Base-by-base conservation (phyloP, 2,888 invertebrate species). In the Calameuta filiformis region DNA sequence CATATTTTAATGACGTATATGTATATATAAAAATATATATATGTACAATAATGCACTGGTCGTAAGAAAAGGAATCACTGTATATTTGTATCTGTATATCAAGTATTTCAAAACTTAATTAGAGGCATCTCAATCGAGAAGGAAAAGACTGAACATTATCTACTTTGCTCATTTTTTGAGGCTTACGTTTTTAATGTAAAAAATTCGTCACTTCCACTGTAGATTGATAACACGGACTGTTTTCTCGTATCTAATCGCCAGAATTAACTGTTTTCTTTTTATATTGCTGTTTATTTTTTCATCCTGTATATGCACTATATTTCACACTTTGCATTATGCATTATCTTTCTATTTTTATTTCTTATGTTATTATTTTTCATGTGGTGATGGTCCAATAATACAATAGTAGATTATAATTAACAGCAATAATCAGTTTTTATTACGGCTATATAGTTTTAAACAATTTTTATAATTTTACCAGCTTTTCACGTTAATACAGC, bases 311-410 rank as follows among this genome's bases (percentile, higher is more conserved):
- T 35, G 12, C 35, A 30, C 35, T 30, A 76, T 77, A 73, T 35
- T 76, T 34, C 68, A 40, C 30, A 81, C 81, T 81, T 78, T 34
- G 33, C 33, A 69, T 74, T 56, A 15, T 68, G 81, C 79, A 74
- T 73, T 69, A 34, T 15, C 68, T 68, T 74, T 73, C 34, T 34
- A 33, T 12, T 33, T 71, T 40, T 73, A 4, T 37, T 23, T 75
- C 23, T 56, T 31, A 15, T 77, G 23, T 68, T 37, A 34, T 68
- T 34, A 69, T 35, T 68, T 76, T 56, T 3, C 1, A 34, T 75
- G 30, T 75, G 15, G 4, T 34, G 30, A 35, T 35, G 68, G 37
- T 40, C 74, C 15, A 76, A 73, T 35, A 11, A 76, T 30, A 35
- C 30, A 12, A 76, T 30, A 35, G 73, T 69, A 11, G 15, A 15